Evolutionary conservation across 2,113 vertebrate genomes (phyloP).

Genomic region (Xenotilapia caudafasciata): DNA sequence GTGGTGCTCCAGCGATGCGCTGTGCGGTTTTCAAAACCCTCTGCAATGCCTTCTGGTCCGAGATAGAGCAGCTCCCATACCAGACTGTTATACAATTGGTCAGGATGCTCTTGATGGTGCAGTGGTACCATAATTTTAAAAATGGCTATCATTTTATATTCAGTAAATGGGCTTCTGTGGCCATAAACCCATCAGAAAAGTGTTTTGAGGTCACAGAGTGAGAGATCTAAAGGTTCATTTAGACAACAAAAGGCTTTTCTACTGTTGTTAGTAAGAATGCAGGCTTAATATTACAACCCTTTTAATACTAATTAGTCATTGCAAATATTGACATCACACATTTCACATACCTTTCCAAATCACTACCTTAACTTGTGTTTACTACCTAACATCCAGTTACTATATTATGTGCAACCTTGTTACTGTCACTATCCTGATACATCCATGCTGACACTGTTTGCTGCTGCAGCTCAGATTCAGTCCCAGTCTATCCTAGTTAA

Average conservation of each 20-base stretch:
- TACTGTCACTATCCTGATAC: not conserved
- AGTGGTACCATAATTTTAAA: not conserved
- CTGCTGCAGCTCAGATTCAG: not conserved
- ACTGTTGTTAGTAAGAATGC: not conserved
- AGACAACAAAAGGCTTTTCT: not conserved
- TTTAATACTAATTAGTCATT: not conserved
- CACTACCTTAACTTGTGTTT: fast-evolving
- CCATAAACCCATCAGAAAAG: not conserved
- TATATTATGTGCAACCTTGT: not conserved
- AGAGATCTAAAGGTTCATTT: not conserved
- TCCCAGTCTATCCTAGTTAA: not conserved
- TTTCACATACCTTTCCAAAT: not conserved
- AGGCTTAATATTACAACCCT: not conserved
- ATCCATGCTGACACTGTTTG: fast-evolving
- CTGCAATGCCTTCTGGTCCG: not conserved
- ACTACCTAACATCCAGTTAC: not conserved
- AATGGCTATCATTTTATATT: not conserved
- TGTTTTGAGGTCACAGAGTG: not conserved
- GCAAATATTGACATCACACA: not conserved
- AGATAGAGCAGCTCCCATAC: not conserved
- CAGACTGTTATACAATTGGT: not conserved
- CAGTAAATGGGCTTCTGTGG: too few species aligned
- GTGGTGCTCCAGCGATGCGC: not conserved
- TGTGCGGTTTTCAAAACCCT: not conserved
- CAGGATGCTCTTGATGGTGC: not conserved